Conservation (phyloP, 2,888 invertebrate species). For the Pyrrhia umbra region DNA sequence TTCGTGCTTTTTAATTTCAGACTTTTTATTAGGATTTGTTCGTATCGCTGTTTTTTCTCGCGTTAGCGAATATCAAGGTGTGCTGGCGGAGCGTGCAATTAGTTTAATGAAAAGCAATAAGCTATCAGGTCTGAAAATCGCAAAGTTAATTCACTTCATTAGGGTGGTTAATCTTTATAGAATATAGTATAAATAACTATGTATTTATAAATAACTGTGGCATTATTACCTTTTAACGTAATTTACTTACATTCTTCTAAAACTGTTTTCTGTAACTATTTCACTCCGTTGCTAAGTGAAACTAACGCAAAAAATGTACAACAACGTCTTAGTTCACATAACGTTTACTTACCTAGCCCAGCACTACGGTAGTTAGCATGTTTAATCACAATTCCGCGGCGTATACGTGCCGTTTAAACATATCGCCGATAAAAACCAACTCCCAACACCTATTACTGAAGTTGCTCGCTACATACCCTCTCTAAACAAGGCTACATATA, state of each 20-base stretch:
- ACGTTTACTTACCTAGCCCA: constrained; percentile 6
- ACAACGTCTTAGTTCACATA: constrained; percentile 11
- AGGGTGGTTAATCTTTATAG: neutral
- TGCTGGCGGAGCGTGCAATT: neutral
- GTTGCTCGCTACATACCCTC: constrained; percentile 9
- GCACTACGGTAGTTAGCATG: constrained; percentile 24
- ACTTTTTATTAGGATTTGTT: constrained; percentile 39
- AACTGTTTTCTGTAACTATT: neutral
- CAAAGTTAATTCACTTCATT: neutral
- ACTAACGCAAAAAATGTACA: constrained; percentile 12
- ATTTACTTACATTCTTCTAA: neutral
- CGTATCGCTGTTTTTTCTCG: constrained; percentile 23
- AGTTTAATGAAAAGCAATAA: constrained; percentile 4
- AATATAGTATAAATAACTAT: neutral
- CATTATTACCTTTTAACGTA: neutral
- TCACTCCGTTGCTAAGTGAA: constrained; percentile 11
- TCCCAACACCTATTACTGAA: constrained; percentile 27
- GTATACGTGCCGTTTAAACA: constrained; percentile 26
- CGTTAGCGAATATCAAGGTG: constrained; percentile 12
- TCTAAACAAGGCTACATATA: constrained; percentile 42
- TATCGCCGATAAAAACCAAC: constrained; percentile 32
- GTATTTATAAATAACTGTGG: neutral
- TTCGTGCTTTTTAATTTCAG: constrained; percentile 42
- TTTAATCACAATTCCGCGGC: constrained; percentile 28
- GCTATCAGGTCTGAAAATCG: neutral